Conservation (phyloP, 2,113 vertebrate species). For the Ursus arctos region DNA sequence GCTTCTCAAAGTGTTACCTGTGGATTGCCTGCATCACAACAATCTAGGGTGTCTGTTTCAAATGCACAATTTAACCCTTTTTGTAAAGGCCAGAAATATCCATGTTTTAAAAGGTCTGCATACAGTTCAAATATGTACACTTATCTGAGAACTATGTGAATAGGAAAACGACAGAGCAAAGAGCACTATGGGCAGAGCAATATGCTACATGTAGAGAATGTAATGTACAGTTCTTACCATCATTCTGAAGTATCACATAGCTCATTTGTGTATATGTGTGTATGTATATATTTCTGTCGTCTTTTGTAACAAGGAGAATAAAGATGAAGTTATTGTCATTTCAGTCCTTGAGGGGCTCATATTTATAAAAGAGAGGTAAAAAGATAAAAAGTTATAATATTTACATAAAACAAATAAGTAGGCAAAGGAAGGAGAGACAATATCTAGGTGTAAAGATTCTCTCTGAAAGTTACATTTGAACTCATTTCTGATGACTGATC, state of each 20-base stretch:
- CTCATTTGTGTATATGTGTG: neutral
- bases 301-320: neutral
- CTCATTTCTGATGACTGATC: constrained; percentile 3
- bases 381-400: neutral
- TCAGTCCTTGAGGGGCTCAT: neutral
- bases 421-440: neutral
- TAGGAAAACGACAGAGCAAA: neutral
- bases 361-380: neutral
- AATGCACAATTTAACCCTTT: constrained; percentile 9
- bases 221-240: neutral
- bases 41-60: neutral
- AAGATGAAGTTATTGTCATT: neutral
- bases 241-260: neutral
- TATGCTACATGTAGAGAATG: accelerated
- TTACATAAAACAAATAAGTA: neutral
- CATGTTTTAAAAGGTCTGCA: neutral
- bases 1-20: neutral
- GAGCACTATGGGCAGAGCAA: neutral
- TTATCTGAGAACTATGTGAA: neutral
- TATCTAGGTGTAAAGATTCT: neutral
- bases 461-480: neutral
- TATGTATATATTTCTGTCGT: neutral
- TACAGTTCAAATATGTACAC: neutral
- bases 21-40: neutral
- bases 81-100: neutral